Conservation (phyloP, 1,140 invertebrate genomes). For the Philopotamus ludificatus region DNA sequence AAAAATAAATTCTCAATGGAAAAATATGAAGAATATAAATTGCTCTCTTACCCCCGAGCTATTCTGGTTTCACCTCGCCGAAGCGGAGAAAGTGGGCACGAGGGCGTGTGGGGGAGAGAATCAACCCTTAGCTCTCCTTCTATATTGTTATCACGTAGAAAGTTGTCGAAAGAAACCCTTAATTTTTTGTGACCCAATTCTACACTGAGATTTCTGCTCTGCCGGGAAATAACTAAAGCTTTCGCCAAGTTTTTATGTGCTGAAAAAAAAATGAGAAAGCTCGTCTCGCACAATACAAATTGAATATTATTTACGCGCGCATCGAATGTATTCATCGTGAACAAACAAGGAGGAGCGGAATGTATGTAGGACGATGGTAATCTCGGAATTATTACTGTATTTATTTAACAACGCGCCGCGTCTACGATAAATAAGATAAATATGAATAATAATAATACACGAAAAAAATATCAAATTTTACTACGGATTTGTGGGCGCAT, state of each 20-base stretch:
- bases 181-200: slow-evolving; percentile 42
- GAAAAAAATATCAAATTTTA: neutral
- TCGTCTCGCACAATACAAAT: too few species aligned
- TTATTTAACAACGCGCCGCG: too few species aligned
- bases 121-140: slow-evolving; percentile 30
- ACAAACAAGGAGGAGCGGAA: too few species aligned
- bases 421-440: neutral
- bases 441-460: neutral
- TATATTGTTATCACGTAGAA: slow-evolving; percentile 43
- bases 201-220: slow-evolving; percentile 35
- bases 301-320: neutral
- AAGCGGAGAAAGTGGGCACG: slow-evolving; percentile 13
- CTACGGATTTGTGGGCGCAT: neutral
- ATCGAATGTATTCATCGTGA: too few species aligned
- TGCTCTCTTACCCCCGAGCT: slow-evolving; percentile 39
- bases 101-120: slow-evolving; percentile 20
- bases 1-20: slow-evolving; percentile 39
- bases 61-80: slow-evolving; percentile 28
- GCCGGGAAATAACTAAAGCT: neutral
- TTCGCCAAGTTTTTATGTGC: neutral
- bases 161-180: slow-evolving; percentile 38
- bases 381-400: neutral
- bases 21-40: slow-evolving; percentile 43
- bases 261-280: neutral
- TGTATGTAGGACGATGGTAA: neutral